phyloP scores from a whole-genome alignment of 2,113 vertebrate species.

The Petrocephalus microphthalmus region DNA sequence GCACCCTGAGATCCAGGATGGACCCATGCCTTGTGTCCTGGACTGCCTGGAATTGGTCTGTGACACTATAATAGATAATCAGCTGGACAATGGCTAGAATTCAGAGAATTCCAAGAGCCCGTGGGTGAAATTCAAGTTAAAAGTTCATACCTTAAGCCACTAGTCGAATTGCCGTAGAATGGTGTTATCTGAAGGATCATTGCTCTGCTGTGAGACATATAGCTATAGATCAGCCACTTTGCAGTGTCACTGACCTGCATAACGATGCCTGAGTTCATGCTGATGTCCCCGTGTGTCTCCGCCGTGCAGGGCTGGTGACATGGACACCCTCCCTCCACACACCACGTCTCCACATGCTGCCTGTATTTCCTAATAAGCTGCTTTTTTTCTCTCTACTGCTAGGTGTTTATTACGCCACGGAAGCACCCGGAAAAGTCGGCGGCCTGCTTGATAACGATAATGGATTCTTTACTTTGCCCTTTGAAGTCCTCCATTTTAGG shows the following conservation, averaged over 20 bases:
- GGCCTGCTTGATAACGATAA: conserved; percentile 50
- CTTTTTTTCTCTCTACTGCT: neutral
- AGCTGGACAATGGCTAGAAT: too few species aligned
- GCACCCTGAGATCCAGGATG: neutral
- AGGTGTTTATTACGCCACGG: conserved; percentile 32
- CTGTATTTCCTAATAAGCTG: neutral
- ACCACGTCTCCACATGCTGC: neutral
- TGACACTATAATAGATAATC: too few species aligned
- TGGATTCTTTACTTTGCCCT: conserved; percentile 45
- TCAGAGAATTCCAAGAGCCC: neutral
- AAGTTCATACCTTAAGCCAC: neutral
- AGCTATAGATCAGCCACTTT: neutral
- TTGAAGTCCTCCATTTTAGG: conserved; percentile 55
- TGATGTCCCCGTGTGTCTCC: neutral
- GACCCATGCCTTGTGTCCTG: too few species aligned
- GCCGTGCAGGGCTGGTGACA: neutral
- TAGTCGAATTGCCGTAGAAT: neutral
- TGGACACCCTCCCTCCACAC: neutral
- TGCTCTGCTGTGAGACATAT: neutral
- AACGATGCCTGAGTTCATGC: neutral
- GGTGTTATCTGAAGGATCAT: neutral
- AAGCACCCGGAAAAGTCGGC: conserved; percentile 44
- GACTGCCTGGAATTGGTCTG: too few species aligned
- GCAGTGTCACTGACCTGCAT: neutral
- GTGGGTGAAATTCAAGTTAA: neutral